Evolutionary conservation across 2,888 invertebrate genomes (phyloP).

Genomic region (Anorthoa munda): DNA sequence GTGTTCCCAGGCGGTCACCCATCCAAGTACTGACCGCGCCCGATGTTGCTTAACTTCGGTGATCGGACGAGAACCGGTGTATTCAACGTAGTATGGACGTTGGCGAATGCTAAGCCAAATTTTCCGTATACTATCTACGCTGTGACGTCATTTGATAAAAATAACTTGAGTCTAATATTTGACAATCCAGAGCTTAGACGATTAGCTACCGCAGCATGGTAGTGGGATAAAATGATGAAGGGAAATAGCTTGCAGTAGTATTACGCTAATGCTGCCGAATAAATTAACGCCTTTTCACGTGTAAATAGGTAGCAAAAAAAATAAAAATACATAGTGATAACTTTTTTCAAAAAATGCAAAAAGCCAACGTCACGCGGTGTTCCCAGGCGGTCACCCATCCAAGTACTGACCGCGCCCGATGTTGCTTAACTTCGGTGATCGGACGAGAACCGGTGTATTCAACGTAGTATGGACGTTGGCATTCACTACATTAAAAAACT

Average conservation of each 20-base stretch:
- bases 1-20: constrained; percentile 88
- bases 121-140: background rate
- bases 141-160: background rate
- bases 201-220: background rate
- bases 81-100: constrained; percentile 87
- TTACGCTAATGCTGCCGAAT: background rate
- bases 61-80: constrained; percentile 89
- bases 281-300: background rate
- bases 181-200: background rate
- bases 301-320: too few relatives aligned
- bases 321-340: too few relatives aligned
- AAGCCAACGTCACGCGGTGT: constrained; percentile 76
- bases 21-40: constrained; percentile 89
- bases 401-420: constrained; percentile 89
- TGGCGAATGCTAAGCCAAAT: constrained; percentile 52
- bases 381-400: constrained; percentile 88
- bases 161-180: background rate
- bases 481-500: fast-evolving
- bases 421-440: constrained; percentile 89
- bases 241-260: background rate
- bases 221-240: background rate
- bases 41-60: constrained; percentile 83
- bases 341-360: constrained; percentile 2
- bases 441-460: constrained; percentile 88
- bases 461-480: constrained; percentile 86